Percentiles rank a stretch among this genome's conserved stretches.
Conservation (phyloP, 2,888 invertebrate genomes). For the Chalcosyrphus nemorum region DNA sequence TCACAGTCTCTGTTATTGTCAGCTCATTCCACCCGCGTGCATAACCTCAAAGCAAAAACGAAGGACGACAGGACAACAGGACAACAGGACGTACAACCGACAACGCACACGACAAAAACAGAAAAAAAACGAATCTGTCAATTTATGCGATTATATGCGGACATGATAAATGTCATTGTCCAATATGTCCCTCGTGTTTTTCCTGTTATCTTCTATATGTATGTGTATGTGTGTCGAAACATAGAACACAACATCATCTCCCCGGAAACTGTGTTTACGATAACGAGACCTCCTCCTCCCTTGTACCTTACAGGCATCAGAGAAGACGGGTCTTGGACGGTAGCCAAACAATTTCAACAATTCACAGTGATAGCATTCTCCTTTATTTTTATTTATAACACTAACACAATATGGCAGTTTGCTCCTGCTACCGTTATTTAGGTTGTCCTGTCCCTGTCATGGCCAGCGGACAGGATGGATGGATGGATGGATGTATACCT, state of each 20-base stretch:
- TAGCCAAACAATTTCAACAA: slow-evolving; percentile 38
- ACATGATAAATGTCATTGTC: slow-evolving; percentile 62
- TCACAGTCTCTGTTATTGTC: slow-evolving; percentile 41
- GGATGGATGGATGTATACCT: slow-evolving; percentile 7
- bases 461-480: slow-evolving; percentile 10
- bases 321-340: slow-evolving; percentile 23
- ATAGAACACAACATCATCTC: slow-evolving; percentile 19
- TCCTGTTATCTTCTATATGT: slow-evolving; percentile 18
- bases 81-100: not conserved
- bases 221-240: slow-evolving; percentile 9
- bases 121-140: slow-evolving; percentile 40
- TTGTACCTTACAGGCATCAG: too few species aligned
- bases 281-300: slow-evolving; percentile 7
- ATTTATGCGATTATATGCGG: slow-evolving; percentile 60
- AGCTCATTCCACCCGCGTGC: slow-evolving; percentile 3
- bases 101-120: not conserved
- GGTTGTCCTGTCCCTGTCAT: slow-evolving; percentile 32
- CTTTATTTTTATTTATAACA: slow-evolving; percentile 19
- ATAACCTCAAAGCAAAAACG: not conserved
- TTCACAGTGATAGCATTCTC: slow-evolving; percentile 1
- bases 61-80: not conserved
- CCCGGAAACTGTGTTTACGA: slow-evolving; percentile 30
- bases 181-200: slow-evolving; percentile 56
- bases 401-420: slow-evolving; percentile 16
- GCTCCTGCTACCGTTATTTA: slow-evolving; percentile 4